Conservation (phyloP, 2,113 vertebrate genomes). For the Paradisaea rubra region DNA sequence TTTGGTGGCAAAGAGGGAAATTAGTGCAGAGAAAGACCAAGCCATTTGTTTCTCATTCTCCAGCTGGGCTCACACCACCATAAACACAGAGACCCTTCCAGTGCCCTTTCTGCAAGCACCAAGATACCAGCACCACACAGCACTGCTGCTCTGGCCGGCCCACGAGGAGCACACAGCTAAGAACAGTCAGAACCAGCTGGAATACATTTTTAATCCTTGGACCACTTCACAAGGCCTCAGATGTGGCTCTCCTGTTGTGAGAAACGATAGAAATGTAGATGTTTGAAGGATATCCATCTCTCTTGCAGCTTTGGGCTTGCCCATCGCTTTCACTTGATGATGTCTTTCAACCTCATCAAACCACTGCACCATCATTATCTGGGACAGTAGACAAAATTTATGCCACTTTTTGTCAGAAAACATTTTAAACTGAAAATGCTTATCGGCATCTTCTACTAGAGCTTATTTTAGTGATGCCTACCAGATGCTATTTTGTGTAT, state of each 20-base stretch:
- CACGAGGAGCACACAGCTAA: neutral
- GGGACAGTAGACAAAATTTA: neutral
- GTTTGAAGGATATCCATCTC: neutral
- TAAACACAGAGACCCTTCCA: neutral
- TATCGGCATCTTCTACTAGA: neutral
- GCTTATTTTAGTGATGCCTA: neutral
- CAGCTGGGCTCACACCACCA: neutral
- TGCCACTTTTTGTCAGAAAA: neutral
- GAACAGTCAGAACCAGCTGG: neutral
- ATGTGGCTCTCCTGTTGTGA: neutral
- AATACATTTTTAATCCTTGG: neutral
- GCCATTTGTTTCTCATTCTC: neutral
- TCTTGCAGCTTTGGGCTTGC: neutral
- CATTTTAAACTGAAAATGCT: neutral
- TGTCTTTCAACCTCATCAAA: neutral
- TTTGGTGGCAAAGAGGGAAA: neutral
- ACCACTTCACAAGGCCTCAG: neutral
- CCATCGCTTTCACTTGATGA: neutral
- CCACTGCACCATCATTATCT: neutral
- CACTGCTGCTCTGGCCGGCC: neutral
- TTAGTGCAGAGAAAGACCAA: neutral
- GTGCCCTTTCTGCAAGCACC: neutral
- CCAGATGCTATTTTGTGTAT: conserved; percentile 50
- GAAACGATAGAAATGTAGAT: neutral
- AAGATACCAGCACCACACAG: neutral